Base-by-base conservation (phyloP, 2,797 vertebrate species). In the Sebastes wilsoni region DNA sequence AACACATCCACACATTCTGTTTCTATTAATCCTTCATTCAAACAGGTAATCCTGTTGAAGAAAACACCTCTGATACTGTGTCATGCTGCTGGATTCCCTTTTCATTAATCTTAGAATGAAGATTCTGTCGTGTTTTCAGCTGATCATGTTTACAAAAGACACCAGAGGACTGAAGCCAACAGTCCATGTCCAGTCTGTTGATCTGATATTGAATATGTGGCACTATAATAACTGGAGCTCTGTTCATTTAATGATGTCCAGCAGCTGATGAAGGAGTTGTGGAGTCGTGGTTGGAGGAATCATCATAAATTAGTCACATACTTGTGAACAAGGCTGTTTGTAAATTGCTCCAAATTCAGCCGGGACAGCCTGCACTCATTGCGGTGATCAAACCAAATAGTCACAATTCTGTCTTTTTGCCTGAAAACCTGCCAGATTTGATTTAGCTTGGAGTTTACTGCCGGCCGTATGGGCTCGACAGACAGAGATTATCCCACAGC, bases 11-110 rank as follows among this genome's bases (percentile, higher is more conserved):
- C 65, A 70, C 42, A 80, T 88, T 20, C 18, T 6, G 28, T 82
- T 80, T 86, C 62, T 70, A 75, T 81, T 77, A 88, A 85, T 91
- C 81, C 71, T 78, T 83, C 55, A 79, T 81, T 87, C 49, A 85
- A 72, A 84, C 79, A 84, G 73, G 79, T 85, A 90, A 90, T 83
- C 77, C 65, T 72, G 52, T 79, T 77, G 46, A 69, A 30, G 25
- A 75, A 78, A 80, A 81, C 58, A 42, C 55, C 68, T 67, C 34
- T 56, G 55, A 70, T 70, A 56, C 34, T 18, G 42, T 56, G 79
- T 75, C 75, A 59, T 66, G 77, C 46, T 61, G 69, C 18, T 80
- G 28, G 75, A 70, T 79, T 87, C 66, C 7, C 42, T 38, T 66
- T 68, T 68, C 46, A 18, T 0, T 30, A 2, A 52, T 36, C 22